A percentile compares a stretch with the other conserved stretches of the same genome.
These are phyloP conservation scores for Oreochromis aureus DNA, from an alignment of 2,113 vertebrate species.

Conservation along the genomic window DNA sequence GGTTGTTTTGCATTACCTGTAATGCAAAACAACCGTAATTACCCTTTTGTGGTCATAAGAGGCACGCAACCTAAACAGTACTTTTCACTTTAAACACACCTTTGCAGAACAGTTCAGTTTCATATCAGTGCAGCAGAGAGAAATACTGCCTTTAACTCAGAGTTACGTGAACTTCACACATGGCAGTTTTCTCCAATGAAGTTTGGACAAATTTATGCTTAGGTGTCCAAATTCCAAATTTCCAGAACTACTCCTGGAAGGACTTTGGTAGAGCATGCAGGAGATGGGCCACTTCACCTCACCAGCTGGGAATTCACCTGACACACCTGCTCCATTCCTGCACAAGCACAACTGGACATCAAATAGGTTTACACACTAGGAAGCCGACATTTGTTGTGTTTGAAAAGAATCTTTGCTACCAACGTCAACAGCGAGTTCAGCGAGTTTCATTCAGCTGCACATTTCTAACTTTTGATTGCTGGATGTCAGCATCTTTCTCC, in stretches of 20 bases:
- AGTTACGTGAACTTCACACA: rapidly evolving
- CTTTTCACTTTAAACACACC: neutral
- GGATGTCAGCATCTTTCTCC: neutral
- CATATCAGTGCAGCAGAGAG: neutral
- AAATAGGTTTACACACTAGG: neutral
- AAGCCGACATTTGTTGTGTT: neutral
- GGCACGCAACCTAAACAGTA: neutral
- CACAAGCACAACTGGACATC: neutral
- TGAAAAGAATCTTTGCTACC: neutral
- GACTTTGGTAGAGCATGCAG: neutral
- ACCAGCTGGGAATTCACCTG: neutral
- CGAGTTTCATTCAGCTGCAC: neutral
- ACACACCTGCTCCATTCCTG: neutral
- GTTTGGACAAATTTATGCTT: neutral
- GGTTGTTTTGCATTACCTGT: neutral
- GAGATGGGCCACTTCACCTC: neutral
- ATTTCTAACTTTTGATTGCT: neutral
- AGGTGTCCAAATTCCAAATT: neutral
- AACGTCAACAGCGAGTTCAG: neutral
- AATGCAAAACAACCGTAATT: neutral
- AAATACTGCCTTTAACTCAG: neutral
- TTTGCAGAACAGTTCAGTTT: neutral
- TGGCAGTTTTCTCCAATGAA: neutral
- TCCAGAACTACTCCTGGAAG: neutral
- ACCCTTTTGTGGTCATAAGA: neutral